These are phyloP conservation scores for Palythoa grandis DNA, from an alignment of 92 coral and sea anemone genomes.

Conservation along the genomic window DNA sequence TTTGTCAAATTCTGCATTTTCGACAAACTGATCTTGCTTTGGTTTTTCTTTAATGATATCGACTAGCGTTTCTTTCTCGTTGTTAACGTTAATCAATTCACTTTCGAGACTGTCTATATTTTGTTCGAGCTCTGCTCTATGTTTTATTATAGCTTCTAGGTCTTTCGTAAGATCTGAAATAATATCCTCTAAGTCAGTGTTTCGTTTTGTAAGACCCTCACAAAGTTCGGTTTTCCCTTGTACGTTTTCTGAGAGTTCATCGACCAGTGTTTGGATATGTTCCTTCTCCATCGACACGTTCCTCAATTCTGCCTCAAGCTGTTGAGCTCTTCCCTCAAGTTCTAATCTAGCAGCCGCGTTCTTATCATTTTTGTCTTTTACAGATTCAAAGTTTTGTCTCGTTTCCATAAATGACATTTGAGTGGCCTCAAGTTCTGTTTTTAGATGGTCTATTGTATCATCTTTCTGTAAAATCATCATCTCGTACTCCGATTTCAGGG, in stretches of 20 bases:
- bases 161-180: conserved; percentile 28
- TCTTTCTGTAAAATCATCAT: conserved; percentile 41
- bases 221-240: conserved; percentile 10
- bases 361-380: conserved; percentile 27
- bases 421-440: conserved; percentile 42
- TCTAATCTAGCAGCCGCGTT: conserved; percentile 47
- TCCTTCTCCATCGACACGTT: conserved; percentile 30
- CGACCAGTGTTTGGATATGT: not conserved
- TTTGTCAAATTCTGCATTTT: conserved; percentile 39
- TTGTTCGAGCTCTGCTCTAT: conserved; percentile 48
- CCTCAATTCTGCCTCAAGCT: conserved; percentile 32
- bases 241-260: not conserved
- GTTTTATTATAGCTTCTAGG: conserved; percentile 30
- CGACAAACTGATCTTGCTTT: conserved; percentile 25
- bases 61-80: conserved; percentile 21
- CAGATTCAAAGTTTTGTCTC: conserved; percentile 11
- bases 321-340: conserved; percentile 13
- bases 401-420: conserved; percentile 13
- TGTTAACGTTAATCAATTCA: not conserved
- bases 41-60: conserved; percentile 20
- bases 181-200: conserved; percentile 33
- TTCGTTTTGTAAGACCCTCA: conserved; percentile 24
- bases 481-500: conserved; percentile 36
- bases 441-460: conserved; percentile 39
- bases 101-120: conserved; percentile 24